Percentiles rank a stretch among this genome's conserved stretches.
Conservation (phyloP, 2,113 vertebrate species). For the Sinocyclocheilus maitianheensis region DNA sequence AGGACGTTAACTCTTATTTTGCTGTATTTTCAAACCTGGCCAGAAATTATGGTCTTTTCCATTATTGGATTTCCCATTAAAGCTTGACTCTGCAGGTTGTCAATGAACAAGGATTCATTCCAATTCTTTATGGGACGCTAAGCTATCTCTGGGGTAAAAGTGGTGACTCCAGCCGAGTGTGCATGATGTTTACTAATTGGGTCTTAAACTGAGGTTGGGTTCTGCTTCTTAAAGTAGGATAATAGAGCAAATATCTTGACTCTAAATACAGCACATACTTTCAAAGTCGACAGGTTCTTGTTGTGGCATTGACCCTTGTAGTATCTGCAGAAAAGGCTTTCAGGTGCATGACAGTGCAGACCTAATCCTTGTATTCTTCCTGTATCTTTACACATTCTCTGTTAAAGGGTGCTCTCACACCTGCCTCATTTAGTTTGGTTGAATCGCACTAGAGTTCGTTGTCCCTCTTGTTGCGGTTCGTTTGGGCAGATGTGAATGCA, state of each 20-base stretch:
- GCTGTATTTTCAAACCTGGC: slow-evolving; percentile 40
- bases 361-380: no score
- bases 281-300: background rate
- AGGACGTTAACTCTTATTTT: background rate
- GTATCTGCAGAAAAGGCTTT: background rate
- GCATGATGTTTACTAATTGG: slow-evolving; percentile 36
- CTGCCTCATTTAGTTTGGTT: no score
- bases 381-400: no score
- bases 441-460: no score
- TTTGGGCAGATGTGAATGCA: no score
- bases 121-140: slow-evolving; percentile 38
- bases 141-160: slow-evolving; percentile 3
- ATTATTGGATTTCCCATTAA: slow-evolving; percentile 57
- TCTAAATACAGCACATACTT: background rate
- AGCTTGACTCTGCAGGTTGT: slow-evolving; percentile 33
- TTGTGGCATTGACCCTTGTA: background rate
- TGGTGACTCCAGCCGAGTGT: background rate
- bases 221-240: background rate
- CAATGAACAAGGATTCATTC: slow-evolving; percentile 41
- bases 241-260: background rate
- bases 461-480: no score
- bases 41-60: slow-evolving; percentile 41
- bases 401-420: no score
- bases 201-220: slow-evolving; percentile 1
- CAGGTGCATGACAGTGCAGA: no score